Conservation (phyloP, 2,797 vertebrate species). For the Poeciliopsis turneri region DNA sequence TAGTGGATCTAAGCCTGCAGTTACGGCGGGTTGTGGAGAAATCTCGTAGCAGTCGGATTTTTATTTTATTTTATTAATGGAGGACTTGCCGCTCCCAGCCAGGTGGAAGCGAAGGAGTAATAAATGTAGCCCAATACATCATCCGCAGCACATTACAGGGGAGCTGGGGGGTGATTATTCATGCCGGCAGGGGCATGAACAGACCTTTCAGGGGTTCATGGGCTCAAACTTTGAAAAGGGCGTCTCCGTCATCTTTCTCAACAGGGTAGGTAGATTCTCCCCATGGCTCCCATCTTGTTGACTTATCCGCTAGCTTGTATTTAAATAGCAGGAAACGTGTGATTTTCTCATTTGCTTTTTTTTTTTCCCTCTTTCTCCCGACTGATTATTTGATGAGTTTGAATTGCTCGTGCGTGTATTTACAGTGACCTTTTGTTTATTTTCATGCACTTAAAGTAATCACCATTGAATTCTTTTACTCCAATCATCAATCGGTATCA, state of each 20-base stretch:
- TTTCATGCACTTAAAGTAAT: slow-evolving; percentile 53
- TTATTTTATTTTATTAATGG: slow-evolving; percentile 71
- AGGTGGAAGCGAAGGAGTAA: slow-evolving; percentile 80
- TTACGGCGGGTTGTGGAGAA: slow-evolving; percentile 56
- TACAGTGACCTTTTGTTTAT: slow-evolving; percentile 58
- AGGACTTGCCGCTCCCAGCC: slow-evolving; percentile 76
- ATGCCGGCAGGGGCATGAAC: slow-evolving; percentile 78
- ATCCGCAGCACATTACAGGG: slow-evolving; percentile 79
- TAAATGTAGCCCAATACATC: slow-evolving; percentile 83
- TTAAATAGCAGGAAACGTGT: slow-evolving; percentile 20
- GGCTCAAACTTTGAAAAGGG: slow-evolving; percentile 81
- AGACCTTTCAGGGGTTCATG: slow-evolving; percentile 81
- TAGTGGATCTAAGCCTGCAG: slow-evolving; percentile 52
- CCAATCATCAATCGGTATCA: slow-evolving; percentile 65
- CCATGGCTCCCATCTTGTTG: slow-evolving; percentile 27
- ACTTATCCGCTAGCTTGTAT: slow-evolving; percentile 26
- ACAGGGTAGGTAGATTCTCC: slow-evolving; percentile 55
- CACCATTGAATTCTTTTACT: slow-evolving; percentile 61
- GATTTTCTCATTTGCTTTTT: slow-evolving; percentile 5
- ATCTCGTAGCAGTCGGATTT: slow-evolving; percentile 47
- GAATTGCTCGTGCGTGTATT: slow-evolving; percentile 42
- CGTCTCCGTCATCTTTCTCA: slow-evolving; percentile 74
- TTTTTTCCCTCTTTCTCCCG: neutral
- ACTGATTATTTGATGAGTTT: slow-evolving; percentile 55
- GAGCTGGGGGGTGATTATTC: slow-evolving; percentile 81